Percentiles rank a stretch among this genome's conserved stretches.
Conservation (phyloP, 2,113 vertebrate species). For the Cynocephalus volans region DNA sequence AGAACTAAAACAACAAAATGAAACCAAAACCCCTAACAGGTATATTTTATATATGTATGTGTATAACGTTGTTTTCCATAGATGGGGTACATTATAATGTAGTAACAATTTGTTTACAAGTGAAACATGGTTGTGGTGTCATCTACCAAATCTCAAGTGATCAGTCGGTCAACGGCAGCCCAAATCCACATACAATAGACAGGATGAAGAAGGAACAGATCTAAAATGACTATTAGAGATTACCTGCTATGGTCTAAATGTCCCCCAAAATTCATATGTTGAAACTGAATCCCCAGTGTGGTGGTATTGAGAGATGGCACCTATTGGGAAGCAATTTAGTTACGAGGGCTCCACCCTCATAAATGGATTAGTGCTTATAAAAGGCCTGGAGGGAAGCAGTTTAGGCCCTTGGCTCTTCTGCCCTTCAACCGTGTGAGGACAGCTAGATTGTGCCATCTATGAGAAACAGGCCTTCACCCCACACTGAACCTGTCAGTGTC, state of each 20-base stretch:
- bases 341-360: background rate
- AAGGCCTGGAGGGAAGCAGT: background rate
- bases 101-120: background rate
- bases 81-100: background rate
- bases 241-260: background rate
- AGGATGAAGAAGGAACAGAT: background rate
- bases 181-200: background rate
- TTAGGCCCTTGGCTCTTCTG: background rate
- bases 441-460: background rate
- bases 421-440: background rate
- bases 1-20: conserved; percentile 16
- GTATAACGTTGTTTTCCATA: background rate
- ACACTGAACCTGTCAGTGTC: background rate
- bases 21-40: background rate
- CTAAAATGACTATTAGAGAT: background rate
- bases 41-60: background rate
- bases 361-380: background rate
- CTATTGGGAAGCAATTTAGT: background rate
- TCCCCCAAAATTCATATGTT: background rate
- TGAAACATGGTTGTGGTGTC: background rate
- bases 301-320: background rate
- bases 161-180: background rate
- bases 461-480: background rate
- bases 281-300: background rate
- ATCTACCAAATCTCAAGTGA: background rate